Evolutionary conservation across 2,797 vertebrate genomes (phyloP).

Genomic region (Gobionotothen gibberifrons): DNA sequence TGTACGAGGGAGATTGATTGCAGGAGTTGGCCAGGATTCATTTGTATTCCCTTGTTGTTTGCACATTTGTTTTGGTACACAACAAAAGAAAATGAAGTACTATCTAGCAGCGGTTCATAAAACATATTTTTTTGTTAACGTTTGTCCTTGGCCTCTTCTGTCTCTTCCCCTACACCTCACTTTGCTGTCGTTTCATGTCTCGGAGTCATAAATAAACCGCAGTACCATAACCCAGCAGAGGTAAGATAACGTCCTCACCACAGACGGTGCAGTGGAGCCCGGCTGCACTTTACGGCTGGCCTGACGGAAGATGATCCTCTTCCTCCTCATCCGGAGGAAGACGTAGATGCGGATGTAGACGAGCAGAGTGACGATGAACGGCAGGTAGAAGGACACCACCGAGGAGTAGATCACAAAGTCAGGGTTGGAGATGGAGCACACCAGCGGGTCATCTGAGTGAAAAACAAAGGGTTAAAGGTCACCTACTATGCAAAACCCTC

Average conservation of each 20-base stretch:
- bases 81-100: too few relatives aligned
- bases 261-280: conserved; percentile 70
- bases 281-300: conserved; percentile 86
- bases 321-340: conserved; percentile 90
- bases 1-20: too few relatives aligned
- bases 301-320: conserved; percentile 89
- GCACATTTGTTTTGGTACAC: too few relatives aligned
- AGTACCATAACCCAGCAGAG: not conserved
- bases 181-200: not conserved
- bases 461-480: conserved; percentile 11
- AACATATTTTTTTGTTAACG: too few relatives aligned
- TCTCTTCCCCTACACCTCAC: too few relatives aligned
- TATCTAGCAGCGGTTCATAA: too few relatives aligned
- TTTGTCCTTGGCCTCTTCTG: too few relatives aligned
- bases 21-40: too few relatives aligned
- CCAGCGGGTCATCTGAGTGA: conserved; percentile 86
- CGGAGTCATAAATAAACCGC: not conserved
- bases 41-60: too few relatives aligned
- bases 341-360: conserved; percentile 95
- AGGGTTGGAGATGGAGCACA: conserved; percentile 96
- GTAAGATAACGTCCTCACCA: conserved; percentile 77
- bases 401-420: conserved; percentile 96
- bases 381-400: conserved; percentile 95
- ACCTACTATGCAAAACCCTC: conserved; percentile 8
- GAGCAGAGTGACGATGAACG: conserved; percentile 92